Conservation (phyloP, 2,113 vertebrate genomes). For the Nothoprocta perdicaria region DNA sequence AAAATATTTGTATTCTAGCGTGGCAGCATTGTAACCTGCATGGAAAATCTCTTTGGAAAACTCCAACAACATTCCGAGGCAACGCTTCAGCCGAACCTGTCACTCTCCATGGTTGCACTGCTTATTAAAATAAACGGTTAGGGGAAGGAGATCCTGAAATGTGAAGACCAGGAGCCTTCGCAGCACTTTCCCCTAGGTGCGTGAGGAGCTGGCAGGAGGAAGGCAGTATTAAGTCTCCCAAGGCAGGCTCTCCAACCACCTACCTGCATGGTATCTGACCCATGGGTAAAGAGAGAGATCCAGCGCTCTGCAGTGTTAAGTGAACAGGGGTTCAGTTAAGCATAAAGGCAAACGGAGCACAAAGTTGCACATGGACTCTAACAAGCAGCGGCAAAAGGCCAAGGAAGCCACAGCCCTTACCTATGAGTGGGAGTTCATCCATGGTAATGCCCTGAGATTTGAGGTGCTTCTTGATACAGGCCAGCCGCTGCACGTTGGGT, state of each 20-base stretch:
- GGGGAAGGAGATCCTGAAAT: neutral
- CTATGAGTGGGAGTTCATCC: slow-evolving; percentile 98
- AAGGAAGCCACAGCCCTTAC: slow-evolving; percentile 78
- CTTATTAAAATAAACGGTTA: neutral
- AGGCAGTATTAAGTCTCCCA: neutral
- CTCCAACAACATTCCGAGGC: neutral
- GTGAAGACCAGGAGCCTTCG: neutral
- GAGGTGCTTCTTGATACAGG: slow-evolving; percentile 99
- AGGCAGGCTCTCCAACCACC: neutral
- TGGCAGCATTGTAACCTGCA: neutral
- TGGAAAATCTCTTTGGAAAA: neutral
- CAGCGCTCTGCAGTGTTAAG: neutral
- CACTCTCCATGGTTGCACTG: neutral
- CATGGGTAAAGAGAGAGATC: neutral
- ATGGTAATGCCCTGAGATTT: slow-evolving; percentile 99
- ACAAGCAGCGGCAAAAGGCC: neutral
- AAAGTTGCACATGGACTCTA: neutral
- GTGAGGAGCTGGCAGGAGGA: neutral
- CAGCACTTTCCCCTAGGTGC: rapidly evolving
- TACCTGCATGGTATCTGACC: neutral
- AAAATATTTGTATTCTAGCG: slow-evolving; percentile 8
- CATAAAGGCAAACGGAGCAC: neutral
- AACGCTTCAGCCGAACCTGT: neutral
- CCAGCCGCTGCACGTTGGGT: slow-evolving; percentile 96
- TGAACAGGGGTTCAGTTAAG: neutral